Evolutionary conservation across 2,113 vertebrate genomes (phyloP).

Genomic region (Budorcas taxicolor): DNA sequence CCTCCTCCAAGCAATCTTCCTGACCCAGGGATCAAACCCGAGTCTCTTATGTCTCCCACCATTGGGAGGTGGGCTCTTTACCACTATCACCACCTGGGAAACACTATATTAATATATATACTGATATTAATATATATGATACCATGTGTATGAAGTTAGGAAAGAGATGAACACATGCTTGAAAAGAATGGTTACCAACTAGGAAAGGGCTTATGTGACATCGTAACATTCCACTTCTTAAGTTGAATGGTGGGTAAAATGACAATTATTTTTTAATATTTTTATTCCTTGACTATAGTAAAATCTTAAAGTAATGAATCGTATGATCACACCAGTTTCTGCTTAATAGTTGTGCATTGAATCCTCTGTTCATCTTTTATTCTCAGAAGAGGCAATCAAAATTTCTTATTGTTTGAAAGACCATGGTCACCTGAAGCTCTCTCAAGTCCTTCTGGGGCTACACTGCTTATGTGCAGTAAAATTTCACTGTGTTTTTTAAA

Average conservation of each 20-base stretch:
- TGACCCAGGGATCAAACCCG: neutral
- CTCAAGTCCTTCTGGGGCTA: neutral
- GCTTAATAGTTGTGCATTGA: neutral
- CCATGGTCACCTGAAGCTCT: no score
- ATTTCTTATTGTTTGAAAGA: no score
- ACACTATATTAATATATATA: neutral
- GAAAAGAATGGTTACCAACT: neutral
- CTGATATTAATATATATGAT: neutral
- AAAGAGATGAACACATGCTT: neutral
- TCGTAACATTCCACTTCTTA: neutral
- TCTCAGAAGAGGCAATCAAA: neutral
- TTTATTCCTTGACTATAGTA: neutral
- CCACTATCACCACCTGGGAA: neutral
- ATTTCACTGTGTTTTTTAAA: neutral
- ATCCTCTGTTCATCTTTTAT: neutral
- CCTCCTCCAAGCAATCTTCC: neutral
- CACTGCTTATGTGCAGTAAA: no score
- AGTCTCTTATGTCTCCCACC: neutral
- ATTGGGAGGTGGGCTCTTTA: neutral
- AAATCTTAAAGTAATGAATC: neutral
- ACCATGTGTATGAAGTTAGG: neutral
- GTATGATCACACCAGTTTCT: neutral
- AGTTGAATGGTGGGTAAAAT: neutral
- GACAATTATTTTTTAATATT: neutral
- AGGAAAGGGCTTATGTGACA: neutral